Evolutionary conservation across 2,797 vertebrate genomes (phyloP).

Genomic region (Antrozous pallidus): DNA sequence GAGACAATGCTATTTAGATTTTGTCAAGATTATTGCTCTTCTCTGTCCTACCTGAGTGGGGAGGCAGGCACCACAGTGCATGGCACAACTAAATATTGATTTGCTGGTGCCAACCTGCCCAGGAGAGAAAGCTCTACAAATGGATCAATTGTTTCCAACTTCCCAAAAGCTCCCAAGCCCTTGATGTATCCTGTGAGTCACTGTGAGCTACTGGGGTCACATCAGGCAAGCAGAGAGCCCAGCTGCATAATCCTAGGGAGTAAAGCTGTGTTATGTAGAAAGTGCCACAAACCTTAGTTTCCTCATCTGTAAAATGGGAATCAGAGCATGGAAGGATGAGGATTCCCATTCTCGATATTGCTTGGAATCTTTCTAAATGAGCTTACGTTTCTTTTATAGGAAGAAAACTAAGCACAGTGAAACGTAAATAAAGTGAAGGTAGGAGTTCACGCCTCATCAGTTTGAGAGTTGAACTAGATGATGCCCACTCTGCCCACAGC

Average conservation of each 20-base stretch:
- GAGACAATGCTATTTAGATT: conserved; percentile 74
- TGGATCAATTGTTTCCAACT: neutral
- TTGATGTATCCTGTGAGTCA: neutral
- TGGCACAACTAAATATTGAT: neutral
- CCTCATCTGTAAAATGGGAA: neutral
- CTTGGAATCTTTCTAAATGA: neutral
- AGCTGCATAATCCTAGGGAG: no score
- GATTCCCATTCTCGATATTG: neutral
- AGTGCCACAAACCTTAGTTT: neutral
- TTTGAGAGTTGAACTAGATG: no score
- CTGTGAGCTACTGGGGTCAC: neutral
- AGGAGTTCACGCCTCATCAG: fast-evolving
- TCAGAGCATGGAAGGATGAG: neutral
- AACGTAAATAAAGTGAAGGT: neutral
- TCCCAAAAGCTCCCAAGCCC: neutral
- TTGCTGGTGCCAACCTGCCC: neutral
- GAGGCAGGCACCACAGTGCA: neutral
- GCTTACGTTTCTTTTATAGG: neutral
- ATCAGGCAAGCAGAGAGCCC: neutral
- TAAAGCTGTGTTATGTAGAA: neutral
- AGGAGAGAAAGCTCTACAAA: neutral
- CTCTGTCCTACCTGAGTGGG: neutral
- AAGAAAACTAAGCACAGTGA: neutral
- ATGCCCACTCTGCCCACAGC: fast-evolving
- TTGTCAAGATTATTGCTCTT: conserved; percentile 69